phyloP scores from a whole-genome alignment of 2,888 invertebrate genomes.

The Leptopilina myrica region DNA sequence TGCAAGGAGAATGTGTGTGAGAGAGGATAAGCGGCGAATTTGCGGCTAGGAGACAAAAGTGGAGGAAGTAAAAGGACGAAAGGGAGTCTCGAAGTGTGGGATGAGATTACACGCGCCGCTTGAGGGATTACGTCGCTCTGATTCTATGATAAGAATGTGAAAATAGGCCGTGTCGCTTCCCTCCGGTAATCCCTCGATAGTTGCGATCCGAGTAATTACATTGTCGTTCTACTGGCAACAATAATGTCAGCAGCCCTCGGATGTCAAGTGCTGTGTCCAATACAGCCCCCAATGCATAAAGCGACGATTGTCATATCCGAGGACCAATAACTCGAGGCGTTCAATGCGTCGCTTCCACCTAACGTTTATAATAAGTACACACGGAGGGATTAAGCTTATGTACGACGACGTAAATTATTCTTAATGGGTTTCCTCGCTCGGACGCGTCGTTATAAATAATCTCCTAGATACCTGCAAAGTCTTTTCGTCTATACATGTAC shows the following conservation, averaged over 20 bases:
- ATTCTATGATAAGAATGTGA: constrained; percentile 76
- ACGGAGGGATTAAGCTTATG: constrained; percentile 24
- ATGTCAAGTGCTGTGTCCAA: too few relatives aligned
- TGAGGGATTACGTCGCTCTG: constrained; percentile 74
- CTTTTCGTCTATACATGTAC: constrained; percentile 2
- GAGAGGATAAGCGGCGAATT: not conserved
- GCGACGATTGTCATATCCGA: constrained; percentile 13
- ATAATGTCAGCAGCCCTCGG: too few relatives aligned
- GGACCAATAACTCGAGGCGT: constrained; percentile 33
- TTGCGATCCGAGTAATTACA: constrained; percentile 72
- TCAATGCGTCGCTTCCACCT: constrained; percentile 21
- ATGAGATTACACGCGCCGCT: constrained; percentile 73
- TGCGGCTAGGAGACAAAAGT: not conserved
- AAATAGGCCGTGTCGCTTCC: constrained; percentile 71
- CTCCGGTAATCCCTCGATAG: constrained; percentile 63
- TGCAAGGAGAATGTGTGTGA: too few relatives aligned
- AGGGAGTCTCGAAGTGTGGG: constrained; percentile 55
- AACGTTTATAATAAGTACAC: constrained; percentile 9
- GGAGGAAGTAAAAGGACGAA: not conserved
- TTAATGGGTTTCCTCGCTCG: constrained; percentile 50
- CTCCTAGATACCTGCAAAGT: constrained; percentile 35
- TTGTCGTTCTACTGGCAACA: constrained; percentile 63
- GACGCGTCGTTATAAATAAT: constrained; percentile 58
- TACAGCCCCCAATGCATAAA: not conserved
- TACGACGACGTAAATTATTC: constrained; percentile 56